Evolutionary conservation across 2,888 invertebrate genomes (phyloP), one percentile per base, ranked within the genome.

Genomic region (Caenorhabditis uteleia): DNA sequence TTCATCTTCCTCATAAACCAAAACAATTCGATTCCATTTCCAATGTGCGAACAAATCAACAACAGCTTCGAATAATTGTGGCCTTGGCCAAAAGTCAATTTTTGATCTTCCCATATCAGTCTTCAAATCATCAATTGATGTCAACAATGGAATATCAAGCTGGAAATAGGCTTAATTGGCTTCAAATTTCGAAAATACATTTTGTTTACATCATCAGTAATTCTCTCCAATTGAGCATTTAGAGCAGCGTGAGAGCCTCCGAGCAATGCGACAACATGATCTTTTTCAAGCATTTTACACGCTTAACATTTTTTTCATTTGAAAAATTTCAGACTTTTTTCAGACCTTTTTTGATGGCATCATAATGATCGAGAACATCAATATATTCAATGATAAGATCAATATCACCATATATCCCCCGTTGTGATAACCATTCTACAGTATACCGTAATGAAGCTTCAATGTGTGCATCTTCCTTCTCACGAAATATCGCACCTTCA

Each of bases 1-100:
- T 31, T 67, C 67, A 29, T 75, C 69, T 21, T 82, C 81, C 36
- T 70, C 74, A 53, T 79, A 82, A 12, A 82, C 80, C 33, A 82
- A 61, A 21, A 75, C 79, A 23, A 82, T 72, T 21, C 77, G 39
- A 21, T 73, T 78, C 82, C 82, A 82, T 57, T 68, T 73, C 82
- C 82, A 82, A 54, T 82, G 70, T n/a, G 62, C 45, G 50, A 82
- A 80, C 23, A 82, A 50, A 42, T 82, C 82, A 16, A 74, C 74
- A 7, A 81, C 46, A 12, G 80, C 78, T 50, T 73, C 80, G 25
- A 76, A 61, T 8, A 82, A 66, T 44, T 82, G 79, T 6, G 70
- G 64, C 8, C 75, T 60, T 14, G 82, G 82, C 65, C 82, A 82
- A 38, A 82, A 68, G 38, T 78, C 75, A 29, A 79, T 60, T 48